These are phyloP conservation scores for Chionis minor DNA, from an alignment of 2,113 vertebrate species.

Conservation along the genomic window DNA sequence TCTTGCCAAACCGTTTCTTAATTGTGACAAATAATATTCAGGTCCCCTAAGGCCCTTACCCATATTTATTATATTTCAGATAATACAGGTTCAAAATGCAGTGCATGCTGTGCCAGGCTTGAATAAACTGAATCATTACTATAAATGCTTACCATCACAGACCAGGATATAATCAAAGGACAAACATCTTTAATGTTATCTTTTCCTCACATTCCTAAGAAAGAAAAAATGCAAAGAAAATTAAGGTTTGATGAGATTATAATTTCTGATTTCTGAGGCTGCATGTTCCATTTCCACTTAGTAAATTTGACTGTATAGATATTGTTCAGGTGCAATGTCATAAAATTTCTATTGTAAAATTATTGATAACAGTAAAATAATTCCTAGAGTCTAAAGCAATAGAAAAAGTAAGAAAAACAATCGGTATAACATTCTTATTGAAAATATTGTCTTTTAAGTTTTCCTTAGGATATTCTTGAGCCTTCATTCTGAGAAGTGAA, in stretches of 20 bases:
- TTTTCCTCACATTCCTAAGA: neutral
- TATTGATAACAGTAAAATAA: neutral
- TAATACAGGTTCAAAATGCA: neutral
- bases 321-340: neutral
- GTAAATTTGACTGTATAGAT: neutral
- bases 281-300: neutral
- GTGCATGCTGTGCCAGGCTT: neutral
- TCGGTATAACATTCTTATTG: neutral
- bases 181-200: neutral
- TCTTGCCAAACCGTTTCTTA: neutral
- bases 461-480: neutral
- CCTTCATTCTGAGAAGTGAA: conserved; percentile 16
- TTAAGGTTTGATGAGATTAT: neutral
- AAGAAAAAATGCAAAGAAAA: neutral
- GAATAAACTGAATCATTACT: neutral
- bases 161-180: neutral
- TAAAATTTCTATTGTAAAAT: neutral
- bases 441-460: neutral
- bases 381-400: neutral
- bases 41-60: neutral
- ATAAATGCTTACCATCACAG: neutral
- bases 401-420: neutral
- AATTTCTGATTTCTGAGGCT: neutral
- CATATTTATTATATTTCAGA: neutral
- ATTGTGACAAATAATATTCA: neutral